Conservation (phyloP, 2,888 invertebrate genomes). For the Chouioia cunea region DNA sequence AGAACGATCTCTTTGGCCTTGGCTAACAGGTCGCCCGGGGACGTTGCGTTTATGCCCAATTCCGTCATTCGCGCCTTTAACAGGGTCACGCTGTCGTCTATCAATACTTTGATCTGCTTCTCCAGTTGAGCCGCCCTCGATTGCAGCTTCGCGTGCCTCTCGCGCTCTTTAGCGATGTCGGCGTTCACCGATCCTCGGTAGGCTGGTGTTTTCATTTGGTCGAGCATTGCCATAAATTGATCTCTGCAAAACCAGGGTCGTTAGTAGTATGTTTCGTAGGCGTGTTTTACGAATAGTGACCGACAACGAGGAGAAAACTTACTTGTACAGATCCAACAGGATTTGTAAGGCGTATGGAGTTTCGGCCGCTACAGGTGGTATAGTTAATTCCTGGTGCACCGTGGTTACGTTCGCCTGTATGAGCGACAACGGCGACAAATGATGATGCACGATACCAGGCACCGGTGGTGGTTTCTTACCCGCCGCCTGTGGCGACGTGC, state of each 20-base stretch:
- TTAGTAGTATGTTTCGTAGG: not conserved
- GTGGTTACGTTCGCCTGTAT: slow-evolving; percentile 76
- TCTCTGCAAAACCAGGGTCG: slow-evolving; percentile 69
- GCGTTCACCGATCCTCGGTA: slow-evolving; percentile 80
- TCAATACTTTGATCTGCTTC: slow-evolving; percentile 91
- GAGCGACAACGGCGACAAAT: slow-evolving; percentile 80
- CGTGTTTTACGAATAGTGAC: not conserved
- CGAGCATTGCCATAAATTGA: slow-evolving; percentile 87
- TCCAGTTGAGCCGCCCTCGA: slow-evolving; percentile 90
- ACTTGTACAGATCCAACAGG: slow-evolving; percentile 83
- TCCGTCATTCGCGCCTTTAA: slow-evolving; percentile 92
- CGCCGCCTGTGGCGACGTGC: slow-evolving; percentile 82
- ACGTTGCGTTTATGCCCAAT: slow-evolving; percentile 88
- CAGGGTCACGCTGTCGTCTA: slow-evolving; percentile 91
- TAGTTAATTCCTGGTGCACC: slow-evolving; percentile 86
- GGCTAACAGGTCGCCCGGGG: slow-evolving; percentile 85
- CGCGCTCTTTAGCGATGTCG: slow-evolving; percentile 86
- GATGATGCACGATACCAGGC: slow-evolving; percentile 92
- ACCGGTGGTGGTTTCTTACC: slow-evolving; percentile 86
- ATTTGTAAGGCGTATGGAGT: slow-evolving; percentile 90
- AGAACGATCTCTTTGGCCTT: slow-evolving; percentile 94
- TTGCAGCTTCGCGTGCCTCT: slow-evolving; percentile 84
- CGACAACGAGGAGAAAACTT: slow-evolving; percentile 15
- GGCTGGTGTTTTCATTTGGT: slow-evolving; percentile 84
- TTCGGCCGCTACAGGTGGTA: slow-evolving; percentile 81